These are phyloP conservation scores for Malthinus seriepunctatus DNA, from an alignment of 2,888 invertebrate species.

Conservation along the genomic window DNA sequence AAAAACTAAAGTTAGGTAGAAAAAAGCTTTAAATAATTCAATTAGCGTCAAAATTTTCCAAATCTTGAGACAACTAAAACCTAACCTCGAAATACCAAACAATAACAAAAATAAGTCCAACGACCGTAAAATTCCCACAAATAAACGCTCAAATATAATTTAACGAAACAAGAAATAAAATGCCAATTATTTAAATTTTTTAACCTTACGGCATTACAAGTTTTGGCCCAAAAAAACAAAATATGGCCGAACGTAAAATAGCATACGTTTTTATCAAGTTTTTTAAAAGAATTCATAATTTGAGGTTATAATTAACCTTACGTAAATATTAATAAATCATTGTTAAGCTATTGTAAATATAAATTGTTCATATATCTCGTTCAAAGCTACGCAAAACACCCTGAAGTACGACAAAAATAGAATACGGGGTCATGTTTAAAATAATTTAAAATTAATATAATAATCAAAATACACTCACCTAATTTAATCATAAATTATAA, in stretches of 20 bases:
- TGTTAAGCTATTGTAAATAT: too few species aligned
- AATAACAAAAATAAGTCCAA: constrained; percentile 13
- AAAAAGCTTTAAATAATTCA: too few species aligned
- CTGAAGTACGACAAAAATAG: constrained; percentile 5
- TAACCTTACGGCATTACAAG: too few species aligned
- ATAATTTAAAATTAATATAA: neutral
- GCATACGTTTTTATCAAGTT: too few species aligned
- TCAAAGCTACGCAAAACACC: constrained; percentile 4
- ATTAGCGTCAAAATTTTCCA: neutral
- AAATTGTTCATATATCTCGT: neutral
- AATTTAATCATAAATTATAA: neutral
- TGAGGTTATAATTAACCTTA: too few species aligned
- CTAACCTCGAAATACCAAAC: constrained; percentile 24
- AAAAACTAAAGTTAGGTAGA: too few species aligned
- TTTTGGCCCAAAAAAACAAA: constrained; percentile 5
- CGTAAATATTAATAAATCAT: too few species aligned
- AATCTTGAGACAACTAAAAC: neutral
- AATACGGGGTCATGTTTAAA: neutral
- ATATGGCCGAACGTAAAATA: constrained; percentile 16
- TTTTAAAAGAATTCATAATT: too few species aligned
- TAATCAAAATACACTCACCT: neutral
- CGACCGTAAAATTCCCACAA: constrained; percentile 18
- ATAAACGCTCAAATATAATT: neutral
- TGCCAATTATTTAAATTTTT: too few species aligned
- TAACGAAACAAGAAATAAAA: too few species aligned